These are phyloP conservation scores for Tamandua tetradactyla DNA, from an alignment of 2,797 vertebrate species.

Conservation along the genomic window DNA sequence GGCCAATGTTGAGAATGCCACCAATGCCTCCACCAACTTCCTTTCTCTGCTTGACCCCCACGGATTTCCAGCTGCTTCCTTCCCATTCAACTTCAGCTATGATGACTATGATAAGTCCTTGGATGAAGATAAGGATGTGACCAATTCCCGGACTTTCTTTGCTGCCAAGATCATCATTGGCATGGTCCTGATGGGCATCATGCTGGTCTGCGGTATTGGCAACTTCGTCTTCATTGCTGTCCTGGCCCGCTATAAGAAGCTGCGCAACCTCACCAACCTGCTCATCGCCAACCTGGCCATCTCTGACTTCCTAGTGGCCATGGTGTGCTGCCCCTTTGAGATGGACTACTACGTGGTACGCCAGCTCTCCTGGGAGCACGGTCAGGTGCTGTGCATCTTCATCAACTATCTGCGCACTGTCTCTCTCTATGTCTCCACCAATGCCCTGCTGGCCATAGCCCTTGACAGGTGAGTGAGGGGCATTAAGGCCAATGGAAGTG, in stretches of 20 bases:
- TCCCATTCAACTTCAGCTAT: constrained; percentile 87
- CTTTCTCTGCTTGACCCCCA: constrained; percentile 74
- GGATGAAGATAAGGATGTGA: constrained; percentile 92
- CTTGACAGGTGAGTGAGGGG: constrained; percentile 90
- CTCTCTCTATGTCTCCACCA: constrained; percentile 98
- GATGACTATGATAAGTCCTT: constrained; percentile 91
- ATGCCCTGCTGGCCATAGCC: constrained; percentile 96
- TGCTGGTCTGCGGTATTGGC: constrained; percentile 96
- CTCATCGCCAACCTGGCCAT: constrained; percentile 97
- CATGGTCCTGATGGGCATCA: constrained; percentile 93
- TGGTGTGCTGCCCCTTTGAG: constrained; percentile 97
- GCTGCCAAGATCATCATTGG: constrained; percentile 94
- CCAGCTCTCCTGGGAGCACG: constrained; percentile 96
- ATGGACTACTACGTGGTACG: constrained; percentile 98
- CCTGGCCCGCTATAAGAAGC: constrained; percentile 93
- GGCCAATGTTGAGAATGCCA: constrained; percentile 39
- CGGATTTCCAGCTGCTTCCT: constrained; percentile 74
- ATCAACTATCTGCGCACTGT: constrained; percentile 95
- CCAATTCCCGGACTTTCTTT: constrained; percentile 93
- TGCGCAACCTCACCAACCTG: constrained; percentile 96
- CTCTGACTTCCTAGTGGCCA: constrained; percentile 96
- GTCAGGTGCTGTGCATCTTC: constrained; percentile 92
- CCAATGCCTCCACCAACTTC: constrained; percentile 53
- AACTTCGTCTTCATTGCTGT: constrained; percentile 96
- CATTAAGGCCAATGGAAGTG: neutral